Conservation (phyloP, 2,888 invertebrate genomes). For the Enoplolaimus lenunculus region DNA sequence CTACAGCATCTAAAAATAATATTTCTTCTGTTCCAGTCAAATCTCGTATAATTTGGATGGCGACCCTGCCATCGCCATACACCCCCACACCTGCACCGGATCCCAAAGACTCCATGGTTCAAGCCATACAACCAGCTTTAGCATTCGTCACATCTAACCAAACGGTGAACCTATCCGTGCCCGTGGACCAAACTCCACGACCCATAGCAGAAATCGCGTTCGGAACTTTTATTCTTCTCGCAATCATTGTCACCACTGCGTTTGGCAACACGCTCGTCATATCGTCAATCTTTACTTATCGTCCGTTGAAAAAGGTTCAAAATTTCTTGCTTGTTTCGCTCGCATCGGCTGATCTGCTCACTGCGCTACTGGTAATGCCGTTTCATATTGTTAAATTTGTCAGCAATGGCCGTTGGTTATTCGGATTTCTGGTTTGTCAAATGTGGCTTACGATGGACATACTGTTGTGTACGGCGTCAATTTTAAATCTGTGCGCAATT, state of each 20-base stretch:
- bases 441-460: constrained; percentile 91
- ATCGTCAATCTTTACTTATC: constrained; percentile 80
- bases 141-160: too few species aligned
- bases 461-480: constrained; percentile 86
- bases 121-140: too few species aligned
- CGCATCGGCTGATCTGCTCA: constrained; percentile 65
- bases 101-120: too few species aligned
- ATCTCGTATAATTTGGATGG: too few species aligned
- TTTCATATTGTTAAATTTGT: constrained; percentile 81
- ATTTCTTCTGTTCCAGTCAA: too few species aligned
- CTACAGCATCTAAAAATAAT: too few species aligned
- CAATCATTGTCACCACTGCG: constrained; percentile 54
- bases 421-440: constrained; percentile 77
- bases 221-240: neutral
- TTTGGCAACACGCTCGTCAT: constrained; percentile 84
- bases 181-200: too few species aligned
- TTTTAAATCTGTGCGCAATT: constrained; percentile 61
- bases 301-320: constrained; percentile 76
- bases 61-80: too few species aligned
- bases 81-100: too few species aligned
- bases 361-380: constrained; percentile 52
- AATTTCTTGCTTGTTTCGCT: constrained; percentile 90
- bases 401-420: constrained; percentile 63
- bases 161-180: too few species aligned
- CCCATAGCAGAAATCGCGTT: neutral